These are phyloP conservation scores for Sarcophaga peregrina DNA, from an alignment of 1,140 invertebrate species.

Conservation along the genomic window DNA sequence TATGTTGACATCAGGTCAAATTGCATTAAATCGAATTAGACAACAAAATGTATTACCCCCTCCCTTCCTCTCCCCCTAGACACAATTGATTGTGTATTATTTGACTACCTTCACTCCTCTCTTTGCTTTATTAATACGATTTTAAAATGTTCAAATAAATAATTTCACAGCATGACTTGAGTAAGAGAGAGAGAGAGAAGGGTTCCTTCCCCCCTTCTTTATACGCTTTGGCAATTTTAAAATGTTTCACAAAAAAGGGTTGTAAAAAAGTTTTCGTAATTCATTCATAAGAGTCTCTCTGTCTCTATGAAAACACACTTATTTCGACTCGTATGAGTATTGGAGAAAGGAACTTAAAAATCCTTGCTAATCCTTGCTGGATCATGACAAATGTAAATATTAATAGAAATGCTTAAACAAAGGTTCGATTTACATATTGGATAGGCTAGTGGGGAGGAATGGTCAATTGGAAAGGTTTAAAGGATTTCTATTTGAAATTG, in stretches of 20 bases:
- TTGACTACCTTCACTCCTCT: background rate
- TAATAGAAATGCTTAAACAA: conserved; percentile 16
- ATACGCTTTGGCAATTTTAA: background rate
- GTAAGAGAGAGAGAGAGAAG: background rate
- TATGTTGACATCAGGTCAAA: conserved; percentile 39
- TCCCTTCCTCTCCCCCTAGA: background rate
- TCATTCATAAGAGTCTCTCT: background rate
- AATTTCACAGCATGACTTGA: conserved; percentile 37
- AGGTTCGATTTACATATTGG: conserved; percentile 13
- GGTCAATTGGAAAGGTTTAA: conserved; percentile 21
- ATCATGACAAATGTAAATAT: conserved; percentile 28
- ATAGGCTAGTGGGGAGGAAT: background rate
- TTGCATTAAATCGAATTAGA: conserved; percentile 38
- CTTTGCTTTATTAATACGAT: conserved; percentile 41
- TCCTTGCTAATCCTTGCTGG: conserved; percentile 3
- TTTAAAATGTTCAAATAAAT: conserved; percentile 37
- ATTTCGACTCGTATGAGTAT: background rate
- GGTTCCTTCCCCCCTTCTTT: no score
- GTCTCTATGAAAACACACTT: background rate
- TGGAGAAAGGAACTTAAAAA: background rate
- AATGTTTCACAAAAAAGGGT: conserved; percentile 1
- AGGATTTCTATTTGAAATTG: background rate
- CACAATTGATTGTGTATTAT: no score
- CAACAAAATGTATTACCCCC: conserved; percentile 1
- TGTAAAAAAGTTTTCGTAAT: background rate